phyloP scores from a whole-genome alignment of 1,140 invertebrate species.

The Aricia agestis region DNA sequence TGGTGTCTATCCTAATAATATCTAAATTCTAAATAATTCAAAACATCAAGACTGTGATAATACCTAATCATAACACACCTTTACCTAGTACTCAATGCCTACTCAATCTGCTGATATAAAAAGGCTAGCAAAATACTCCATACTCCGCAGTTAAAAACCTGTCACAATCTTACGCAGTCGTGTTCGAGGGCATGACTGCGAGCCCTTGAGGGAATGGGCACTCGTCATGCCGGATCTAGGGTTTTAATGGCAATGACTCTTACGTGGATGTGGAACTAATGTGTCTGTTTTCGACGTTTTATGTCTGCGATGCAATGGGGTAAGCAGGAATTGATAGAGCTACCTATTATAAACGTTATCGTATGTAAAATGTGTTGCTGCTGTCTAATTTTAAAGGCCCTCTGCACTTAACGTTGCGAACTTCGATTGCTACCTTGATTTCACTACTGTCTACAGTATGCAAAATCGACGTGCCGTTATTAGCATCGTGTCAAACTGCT shows the following conservation, averaged over 20 bases:
- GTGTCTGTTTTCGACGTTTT: neutral
- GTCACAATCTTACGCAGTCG: slow-evolving; percentile 5
- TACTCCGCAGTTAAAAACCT: neutral
- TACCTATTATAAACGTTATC: neutral
- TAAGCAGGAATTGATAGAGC: neutral
- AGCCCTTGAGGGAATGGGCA: neutral
- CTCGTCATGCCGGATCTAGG: neutral
- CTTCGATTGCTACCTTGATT: too few species aligned
- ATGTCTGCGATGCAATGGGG: neutral
- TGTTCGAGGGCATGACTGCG: slow-evolving; percentile 1
- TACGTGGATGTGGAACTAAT: neutral
- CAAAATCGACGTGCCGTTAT: too few species aligned
- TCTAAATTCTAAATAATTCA: too few species aligned
- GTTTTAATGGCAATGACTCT: neutral
- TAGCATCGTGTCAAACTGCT: too few species aligned
- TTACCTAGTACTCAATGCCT: neutral
- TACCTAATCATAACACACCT: neutral
- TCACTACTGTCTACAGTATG: too few species aligned
- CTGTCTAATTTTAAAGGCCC: too few species aligned
- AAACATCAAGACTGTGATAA: too few species aligned
- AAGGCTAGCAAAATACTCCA: neutral
- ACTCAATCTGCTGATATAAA: neutral
- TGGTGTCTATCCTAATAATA: too few species aligned
- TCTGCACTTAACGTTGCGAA: too few species aligned
- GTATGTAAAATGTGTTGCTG: too few species aligned